Conservation (phyloP, 2,888 invertebrate genomes). For the Epirrhoe tristata region DNA sequence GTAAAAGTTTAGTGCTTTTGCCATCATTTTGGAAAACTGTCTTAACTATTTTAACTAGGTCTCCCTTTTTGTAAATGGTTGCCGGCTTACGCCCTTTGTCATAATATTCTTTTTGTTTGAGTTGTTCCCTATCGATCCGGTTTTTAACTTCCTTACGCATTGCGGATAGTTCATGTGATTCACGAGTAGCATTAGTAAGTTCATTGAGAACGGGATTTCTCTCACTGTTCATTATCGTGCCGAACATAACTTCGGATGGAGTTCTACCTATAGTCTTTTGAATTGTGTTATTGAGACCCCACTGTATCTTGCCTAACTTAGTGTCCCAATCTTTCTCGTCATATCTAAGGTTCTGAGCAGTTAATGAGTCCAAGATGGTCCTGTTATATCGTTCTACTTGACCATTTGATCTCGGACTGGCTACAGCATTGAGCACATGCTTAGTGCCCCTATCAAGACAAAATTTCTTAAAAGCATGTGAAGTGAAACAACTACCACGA, state of each 20-base stretch:
- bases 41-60: too few species aligned
- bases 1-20: too few species aligned
- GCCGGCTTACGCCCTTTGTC: constrained; percentile 1
- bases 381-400: constrained; percentile 13
- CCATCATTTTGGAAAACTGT: too few species aligned
- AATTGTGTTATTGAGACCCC: not conserved
- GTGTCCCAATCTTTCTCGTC: constrained; percentile 7
- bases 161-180: not conserved
- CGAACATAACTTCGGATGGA: constrained; percentile 14
- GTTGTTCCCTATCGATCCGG: not conserved
- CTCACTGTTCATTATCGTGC: not conserved
- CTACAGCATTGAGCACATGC: constrained; percentile 11
- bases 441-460: not conserved
- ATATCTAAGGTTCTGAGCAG: not conserved
- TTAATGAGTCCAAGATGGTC: not conserved
- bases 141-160: not conserved
- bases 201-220: constrained; percentile 1
- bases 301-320: not conserved
- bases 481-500: constrained; percentile 7
- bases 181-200: not conserved
- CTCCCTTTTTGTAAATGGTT: too few species aligned
- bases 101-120: not conserved
- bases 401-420: constrained; percentile 6
- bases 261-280: constrained; percentile 12
- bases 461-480: not conserved